These are phyloP conservation scores for Drosophila cyrtoloma DNA, from an alignment of 2,888 invertebrate species.

Conservation along the genomic window DNA sequence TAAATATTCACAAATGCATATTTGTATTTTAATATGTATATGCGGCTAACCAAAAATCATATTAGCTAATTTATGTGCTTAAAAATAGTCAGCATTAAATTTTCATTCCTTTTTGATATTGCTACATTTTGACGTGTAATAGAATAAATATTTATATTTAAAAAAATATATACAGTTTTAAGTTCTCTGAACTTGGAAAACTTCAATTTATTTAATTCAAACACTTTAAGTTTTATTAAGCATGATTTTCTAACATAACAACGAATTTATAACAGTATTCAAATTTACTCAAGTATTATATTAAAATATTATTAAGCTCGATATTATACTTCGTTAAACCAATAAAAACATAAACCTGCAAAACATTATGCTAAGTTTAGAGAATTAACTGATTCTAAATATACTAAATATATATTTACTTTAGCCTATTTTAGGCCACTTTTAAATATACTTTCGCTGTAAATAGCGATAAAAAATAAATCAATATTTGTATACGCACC, in stretches of 20 bases:
- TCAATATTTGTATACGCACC: conserved; percentile 87
- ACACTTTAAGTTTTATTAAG: background rate
- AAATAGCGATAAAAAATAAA: background rate
- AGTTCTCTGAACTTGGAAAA: background rate
- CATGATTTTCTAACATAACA: too few species aligned
- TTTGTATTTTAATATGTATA: conserved; percentile 57
- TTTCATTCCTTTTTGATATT: conserved; percentile 47
- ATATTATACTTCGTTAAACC: too few species aligned
- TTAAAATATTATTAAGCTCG: background rate
- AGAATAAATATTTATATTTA: conserved; percentile 2
- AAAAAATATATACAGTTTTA: background rate
- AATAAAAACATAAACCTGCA: background rate
- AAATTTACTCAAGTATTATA: background rate
- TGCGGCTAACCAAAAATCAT: conserved; percentile 71
- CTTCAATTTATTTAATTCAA: background rate
- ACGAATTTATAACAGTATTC: background rate
- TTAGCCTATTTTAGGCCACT: background rate
- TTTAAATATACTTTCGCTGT: background rate
- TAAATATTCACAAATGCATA: conserved; percentile 16
- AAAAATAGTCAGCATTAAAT: conserved; percentile 29
- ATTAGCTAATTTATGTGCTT: conserved; percentile 65
- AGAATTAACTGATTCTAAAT: background rate
- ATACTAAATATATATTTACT: background rate
- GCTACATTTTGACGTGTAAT: conserved; percentile 26
- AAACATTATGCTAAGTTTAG: background rate